Base-by-base conservation (phyloP, 2,797 vertebrate species). In the Halcyon chelicuti region DNA sequence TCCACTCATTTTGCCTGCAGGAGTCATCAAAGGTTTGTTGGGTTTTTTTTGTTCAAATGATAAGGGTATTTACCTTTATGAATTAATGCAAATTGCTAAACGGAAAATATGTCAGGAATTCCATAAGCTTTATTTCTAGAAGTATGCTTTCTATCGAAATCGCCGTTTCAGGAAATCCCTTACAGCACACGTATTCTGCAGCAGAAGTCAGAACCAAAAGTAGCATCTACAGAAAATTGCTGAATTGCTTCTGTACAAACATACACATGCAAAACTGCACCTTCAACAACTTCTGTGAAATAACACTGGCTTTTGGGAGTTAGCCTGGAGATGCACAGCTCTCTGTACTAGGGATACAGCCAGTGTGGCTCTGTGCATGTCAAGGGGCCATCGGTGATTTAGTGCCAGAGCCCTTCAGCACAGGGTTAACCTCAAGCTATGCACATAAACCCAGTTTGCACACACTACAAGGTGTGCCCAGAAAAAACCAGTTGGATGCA, bases 71-170 rank as follows among this genome's bases (percentile, higher is more conserved):
- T 96, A 94, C 86, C 94, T 90, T 80, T 91, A 90, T 55, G 90
- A 94, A 94, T 86, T 92, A 92, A 95, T 66, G 80, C 39, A 95
- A 93, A 96, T 86, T 89, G 92, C 47, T 25, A 82, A 85, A 91
- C 8, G 74, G 89, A 96, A 97, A 97, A 95, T 61, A 95, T 55
- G 86, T 47, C 91, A 94, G 72, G 95, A 95, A 97, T 97, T 94
- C 61, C 49, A 96, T 67, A 96, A 86, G 49, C 86, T 88, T 76
- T 60, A 91, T 92, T 95, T 95, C 93, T 87, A 97, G 93, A 96
- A 88, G 83, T 57, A 90, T 85, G 88, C 55, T 90, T 91, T 87
- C 82, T 93, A 91, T 70, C 12, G 37, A 95, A 95, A 89, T 33
- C 66, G 37, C 63, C 55, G 19, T 82, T 81, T 90, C 94, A 94